Conservation (phyloP, 1,140 invertebrate species). For the Oncopodura yosiiana region DNA sequence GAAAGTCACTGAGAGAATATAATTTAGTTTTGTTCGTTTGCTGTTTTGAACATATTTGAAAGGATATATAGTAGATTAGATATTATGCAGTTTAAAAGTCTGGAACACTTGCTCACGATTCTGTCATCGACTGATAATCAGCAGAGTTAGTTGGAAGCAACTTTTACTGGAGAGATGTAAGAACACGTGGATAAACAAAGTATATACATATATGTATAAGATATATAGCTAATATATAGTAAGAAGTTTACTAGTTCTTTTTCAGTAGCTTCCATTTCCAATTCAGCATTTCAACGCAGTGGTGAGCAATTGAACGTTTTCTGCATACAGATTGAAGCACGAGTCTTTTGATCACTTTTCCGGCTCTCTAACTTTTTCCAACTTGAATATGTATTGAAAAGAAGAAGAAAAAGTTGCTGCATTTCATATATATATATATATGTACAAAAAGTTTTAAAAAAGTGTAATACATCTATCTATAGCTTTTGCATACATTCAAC, state of each 20-base stretch:
- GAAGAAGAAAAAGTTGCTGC: neutral
- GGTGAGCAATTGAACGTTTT: no score
- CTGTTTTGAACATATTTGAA: neutral
- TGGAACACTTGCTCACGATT: conserved; percentile 13
- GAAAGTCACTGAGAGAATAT: neutral
- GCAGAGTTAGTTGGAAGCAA: conserved; percentile 15
- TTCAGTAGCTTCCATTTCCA: no score
- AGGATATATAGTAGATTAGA: neutral
- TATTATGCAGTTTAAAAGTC: neutral
- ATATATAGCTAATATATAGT: no score
- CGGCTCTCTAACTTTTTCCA: neutral
- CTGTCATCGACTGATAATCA: conserved; percentile 17
- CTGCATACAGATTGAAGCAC: no score
- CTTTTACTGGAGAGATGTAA: conserved; percentile 1
- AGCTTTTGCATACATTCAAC: neutral
- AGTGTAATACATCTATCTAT: neutral
- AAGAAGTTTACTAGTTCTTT: no score
- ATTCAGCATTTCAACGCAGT: no score
- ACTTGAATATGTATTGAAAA: neutral
- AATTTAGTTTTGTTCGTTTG: neutral
- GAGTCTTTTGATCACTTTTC: conserved; percentile 11
- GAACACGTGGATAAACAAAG: conserved; percentile 25
- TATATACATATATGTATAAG: no score
- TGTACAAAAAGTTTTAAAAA: neutral
- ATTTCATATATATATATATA: neutral